Evolutionary conservation across 2,888 invertebrate species (phyloP).

Genomic region (Dascillus cervinus): DNA sequence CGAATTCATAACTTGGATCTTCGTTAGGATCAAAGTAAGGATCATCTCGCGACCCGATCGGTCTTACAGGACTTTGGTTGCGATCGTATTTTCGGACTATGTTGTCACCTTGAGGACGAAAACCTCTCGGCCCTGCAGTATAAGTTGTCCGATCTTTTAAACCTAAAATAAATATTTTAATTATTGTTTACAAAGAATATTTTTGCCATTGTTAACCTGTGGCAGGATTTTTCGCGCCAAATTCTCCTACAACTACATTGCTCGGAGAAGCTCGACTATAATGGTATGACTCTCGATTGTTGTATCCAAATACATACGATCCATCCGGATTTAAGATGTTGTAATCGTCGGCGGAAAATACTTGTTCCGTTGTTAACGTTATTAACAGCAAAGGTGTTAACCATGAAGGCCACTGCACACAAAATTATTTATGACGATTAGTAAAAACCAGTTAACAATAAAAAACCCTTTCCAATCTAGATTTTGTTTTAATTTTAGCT

Average conservation of each 20-base stretch:
- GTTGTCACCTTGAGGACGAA: slow-evolving; percentile 69
- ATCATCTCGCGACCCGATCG: slow-evolving; percentile 59
- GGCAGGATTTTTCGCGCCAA: slow-evolving; percentile 65
- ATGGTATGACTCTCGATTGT: slow-evolving; percentile 65
- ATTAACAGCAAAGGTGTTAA: slow-evolving; percentile 15
- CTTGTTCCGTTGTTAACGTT: slow-evolving; percentile 20
- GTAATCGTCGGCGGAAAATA: slow-evolving; percentile 48
- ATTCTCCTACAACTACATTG: slow-evolving; percentile 61
- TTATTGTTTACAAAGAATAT: slow-evolving; percentile 2
- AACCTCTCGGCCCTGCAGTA: slow-evolving; percentile 71
- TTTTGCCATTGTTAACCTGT: slow-evolving; percentile 48
- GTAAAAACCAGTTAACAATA: too few species aligned
- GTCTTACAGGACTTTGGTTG: slow-evolving; percentile 56
- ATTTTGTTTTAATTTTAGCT: too few species aligned
- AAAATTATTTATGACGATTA: too few species aligned
- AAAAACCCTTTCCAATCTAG: too few species aligned
- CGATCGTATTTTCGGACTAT: slow-evolving; percentile 64
- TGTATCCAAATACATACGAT: slow-evolving; percentile 68
- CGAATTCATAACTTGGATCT: slow-evolving; percentile 67
- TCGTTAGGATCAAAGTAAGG: slow-evolving; percentile 69
- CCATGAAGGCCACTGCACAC: slow-evolving; percentile 20
- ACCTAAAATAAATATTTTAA: slow-evolving; percentile 29
- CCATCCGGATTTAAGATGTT: slow-evolving; percentile 63
- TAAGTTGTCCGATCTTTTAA: slow-evolving; percentile 63
- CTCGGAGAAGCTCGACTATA: slow-evolving; percentile 57